Base-by-base conservation (phyloP, 2,888 invertebrate genomes). In the Glyphotaelius pellucidus region DNA sequence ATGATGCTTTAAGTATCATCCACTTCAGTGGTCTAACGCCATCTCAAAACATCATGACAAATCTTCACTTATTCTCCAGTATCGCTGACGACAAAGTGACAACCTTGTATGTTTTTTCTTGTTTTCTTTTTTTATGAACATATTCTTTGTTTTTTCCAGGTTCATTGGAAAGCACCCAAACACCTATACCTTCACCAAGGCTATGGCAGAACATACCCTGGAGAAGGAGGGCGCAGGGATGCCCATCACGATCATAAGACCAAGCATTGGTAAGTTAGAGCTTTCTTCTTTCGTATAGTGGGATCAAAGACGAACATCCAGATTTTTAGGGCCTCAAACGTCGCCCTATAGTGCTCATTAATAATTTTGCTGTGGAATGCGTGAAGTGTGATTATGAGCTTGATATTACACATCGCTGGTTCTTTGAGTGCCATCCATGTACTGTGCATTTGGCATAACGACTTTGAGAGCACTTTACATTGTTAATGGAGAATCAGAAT, bases 111-210 rank as follows among this genome's bases (percentile, higher is more conserved):
- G 1, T 67, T 4, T 25, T 7, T 67, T 67, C 0, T 67, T 67
- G 67, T 67, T 15, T 52, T 52, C 15, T 52, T 19, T 67, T 67
- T 19, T 67, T 25, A 19, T 19, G 0, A 4, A 52, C 2, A 42
- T 80, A 5, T 25, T 32, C 0, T 14, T 14, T 31, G 47, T 38
- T 31, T 79, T n/a, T 91, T 91, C 9, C 94, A 95, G 94, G 94
- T 94, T 97, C 79, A 95, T 97, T 90, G 95, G 95, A 85, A 97
- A 97, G 0, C 98, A 98, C 94, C 98, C 98, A 0, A 98, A 98
- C 95, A 98, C 98, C 0, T 99, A 99, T 95, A 98, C 98, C 0
- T 98, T 97, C 95, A 98, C 98, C 30, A 99, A 99, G 95, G 97
- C 98, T 93, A 95, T 99, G 94, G 98, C 98, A 0, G 98, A 99